A percentile compares a stretch with the other conserved stretches of the same genome.
Conservation (phyloP, 2,888 invertebrate species). For the Pyrgus malvae region DNA sequence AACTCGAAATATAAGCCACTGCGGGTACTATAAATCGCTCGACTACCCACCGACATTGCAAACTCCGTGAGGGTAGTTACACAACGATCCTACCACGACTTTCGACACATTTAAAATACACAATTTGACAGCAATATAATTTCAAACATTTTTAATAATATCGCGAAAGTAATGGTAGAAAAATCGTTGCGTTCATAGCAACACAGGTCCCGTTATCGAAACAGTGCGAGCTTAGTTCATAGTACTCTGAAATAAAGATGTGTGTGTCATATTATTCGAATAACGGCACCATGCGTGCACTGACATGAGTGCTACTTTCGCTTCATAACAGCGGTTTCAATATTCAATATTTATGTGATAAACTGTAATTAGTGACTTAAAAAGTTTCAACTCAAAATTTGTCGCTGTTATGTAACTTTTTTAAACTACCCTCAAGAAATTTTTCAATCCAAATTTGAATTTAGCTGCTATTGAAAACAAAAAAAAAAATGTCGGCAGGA, state of each 20-base stretch:
- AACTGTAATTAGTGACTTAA: no score
- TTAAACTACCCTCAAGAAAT: constrained; percentile 18
- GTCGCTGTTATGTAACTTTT: constrained; percentile 13
- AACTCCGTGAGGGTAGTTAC: constrained; percentile 21
- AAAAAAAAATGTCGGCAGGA: constrained; percentile 17
- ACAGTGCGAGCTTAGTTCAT: constrained; percentile 17
- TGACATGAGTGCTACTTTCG: constrained; percentile 20
- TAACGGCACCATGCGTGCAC: constrained; percentile 14
- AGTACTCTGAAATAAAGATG: constrained; percentile 1
- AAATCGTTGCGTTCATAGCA: constrained; percentile 11
- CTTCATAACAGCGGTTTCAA: constrained; percentile 7
- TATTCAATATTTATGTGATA: neutral
- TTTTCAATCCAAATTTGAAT: neutral
- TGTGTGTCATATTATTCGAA: constrained; percentile 18
- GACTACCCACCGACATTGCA: constrained; percentile 32
- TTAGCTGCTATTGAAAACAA: no score
- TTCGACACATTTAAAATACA: neutral
- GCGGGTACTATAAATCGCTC: constrained; percentile 24
- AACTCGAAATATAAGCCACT: constrained; percentile 45
- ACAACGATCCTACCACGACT: constrained; percentile 1
- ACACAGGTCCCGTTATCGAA: constrained; percentile 19
- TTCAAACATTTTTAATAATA: no score
- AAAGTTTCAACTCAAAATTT: neutral
- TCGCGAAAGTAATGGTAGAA: neutral
- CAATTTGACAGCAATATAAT: neutral